Base-by-base conservation (phyloP, 2,797 vertebrate species). In the Silurus aristotelis region DNA sequence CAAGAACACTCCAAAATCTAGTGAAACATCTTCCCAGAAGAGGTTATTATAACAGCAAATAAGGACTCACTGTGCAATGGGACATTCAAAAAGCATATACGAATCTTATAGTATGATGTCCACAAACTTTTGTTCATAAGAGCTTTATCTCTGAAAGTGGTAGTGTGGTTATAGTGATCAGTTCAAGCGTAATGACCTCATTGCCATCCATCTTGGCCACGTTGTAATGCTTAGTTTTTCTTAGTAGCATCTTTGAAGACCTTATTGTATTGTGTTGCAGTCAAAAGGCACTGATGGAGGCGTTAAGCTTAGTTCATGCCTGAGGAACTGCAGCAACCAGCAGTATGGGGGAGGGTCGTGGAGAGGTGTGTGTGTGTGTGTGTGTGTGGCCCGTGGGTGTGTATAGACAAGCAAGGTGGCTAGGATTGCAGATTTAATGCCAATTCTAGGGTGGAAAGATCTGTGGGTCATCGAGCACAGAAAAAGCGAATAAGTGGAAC, bases 351-450 rank as follows among this genome's bases (percentile, higher is more conserved):
- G 81, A 60, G 25, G 78, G 25, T 60, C 68, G 5, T n/a, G 6
- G 55, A 71, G 76, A 46, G 25, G 31, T 7, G 61, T 90, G 81
- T 88, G 77, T 85, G 63, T n/a, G 31, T 7, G 61, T 90, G n/a
- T n/a, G 72, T 87, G 81, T 88, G 77, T 85, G 63, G 88, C 14
- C 14, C 7, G 78, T 66, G 61, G 43, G 77, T 25, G 63, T 52
- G 63, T 80, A 25, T 19, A 55, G 4, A 5, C 5, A 15, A 46
- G 17, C n/a, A 52, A 3, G 15, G 61, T 52, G 66, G 46, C 78
- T 66, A 52, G 43, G n/a, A n/a, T 80, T 15, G 1, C 63, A 27
- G 43, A 48, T 80, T 80, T 61, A 43, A 43, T 1, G 2, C 25
- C 52, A 31, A 22, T 38, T 2, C 9, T 3, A 17, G 7, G 72